Percentiles rank a stretch among this genome's conserved stretches.
These are phyloP conservation scores for Artemia sinica DNA, from an alignment of 2,888 invertebrate genomes.

Conservation along the genomic window DNA sequence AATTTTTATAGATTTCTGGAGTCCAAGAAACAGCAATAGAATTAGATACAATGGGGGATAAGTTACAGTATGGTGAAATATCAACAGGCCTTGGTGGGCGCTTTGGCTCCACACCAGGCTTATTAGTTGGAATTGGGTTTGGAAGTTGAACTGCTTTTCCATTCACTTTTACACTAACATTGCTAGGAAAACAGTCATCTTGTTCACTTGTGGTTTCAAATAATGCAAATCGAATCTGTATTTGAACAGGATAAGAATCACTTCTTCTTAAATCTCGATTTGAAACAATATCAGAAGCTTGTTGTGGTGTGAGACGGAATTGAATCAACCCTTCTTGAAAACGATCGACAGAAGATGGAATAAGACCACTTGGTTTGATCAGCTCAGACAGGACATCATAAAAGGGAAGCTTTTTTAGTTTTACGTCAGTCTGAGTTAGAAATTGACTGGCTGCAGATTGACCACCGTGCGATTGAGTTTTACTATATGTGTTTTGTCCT, in stretches of 20 bases:
- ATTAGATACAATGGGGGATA: conserved; percentile 69
- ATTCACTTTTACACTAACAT: conserved; percentile 77
- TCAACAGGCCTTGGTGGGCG: conserved; percentile 89
- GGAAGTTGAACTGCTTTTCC: conserved; percentile 75
- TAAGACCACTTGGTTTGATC: conserved; percentile 69
- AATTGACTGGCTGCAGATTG: conserved; percentile 10
- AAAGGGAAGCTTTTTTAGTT: conserved; percentile 74
- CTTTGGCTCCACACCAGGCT: conserved; percentile 89
- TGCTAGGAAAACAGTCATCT: conserved; percentile 86
- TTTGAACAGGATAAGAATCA: conserved; percentile 47
- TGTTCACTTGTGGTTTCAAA: conserved; percentile 80
- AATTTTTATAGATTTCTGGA: conserved; percentile 61
- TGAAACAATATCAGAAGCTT: conserved; percentile 72
- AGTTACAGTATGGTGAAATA: conserved; percentile 67
- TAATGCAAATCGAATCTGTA: conserved; percentile 79
- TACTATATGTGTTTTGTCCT: conserved; percentile 21
- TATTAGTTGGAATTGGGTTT: conserved; percentile 89
- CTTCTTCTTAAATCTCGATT: conserved; percentile 44
- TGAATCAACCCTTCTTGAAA: conserved; percentile 69
- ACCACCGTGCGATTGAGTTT: background rate
- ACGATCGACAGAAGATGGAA: conserved; percentile 32
- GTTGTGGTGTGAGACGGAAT: conserved; percentile 79
- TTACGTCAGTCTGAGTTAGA: conserved; percentile 84
- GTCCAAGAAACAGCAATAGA: conserved; percentile 77
- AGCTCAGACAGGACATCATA: conserved; percentile 73